Evolutionary conservation across 1,140 invertebrate genomes (phyloP).

Genomic region (Chironomus striatipennis): DNA sequence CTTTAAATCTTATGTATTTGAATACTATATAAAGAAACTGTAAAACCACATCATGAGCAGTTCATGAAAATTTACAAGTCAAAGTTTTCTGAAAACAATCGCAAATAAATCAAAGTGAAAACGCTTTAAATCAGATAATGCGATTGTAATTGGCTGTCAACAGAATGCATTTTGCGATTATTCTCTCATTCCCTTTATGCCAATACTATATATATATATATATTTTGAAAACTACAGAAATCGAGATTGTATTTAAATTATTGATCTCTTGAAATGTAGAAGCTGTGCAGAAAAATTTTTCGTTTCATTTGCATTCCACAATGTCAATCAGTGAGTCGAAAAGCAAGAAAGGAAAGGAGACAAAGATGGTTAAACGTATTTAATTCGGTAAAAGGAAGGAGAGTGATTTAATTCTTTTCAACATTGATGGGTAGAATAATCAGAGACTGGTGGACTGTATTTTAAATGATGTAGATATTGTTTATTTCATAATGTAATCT

Average conservation of each 20-base stretch:
- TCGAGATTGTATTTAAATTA: slow-evolving; percentile 21
- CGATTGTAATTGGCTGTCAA: slow-evolving; percentile 23
- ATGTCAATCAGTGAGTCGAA: slow-evolving; percentile 5
- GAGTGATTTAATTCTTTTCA: too few relatives aligned
- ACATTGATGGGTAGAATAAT: too few relatives aligned
- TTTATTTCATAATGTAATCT: too few relatives aligned
- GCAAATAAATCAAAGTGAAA: slow-evolving; percentile 20
- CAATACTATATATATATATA: background rate
- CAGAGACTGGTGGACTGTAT: too few relatives aligned
- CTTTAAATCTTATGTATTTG: too few relatives aligned
- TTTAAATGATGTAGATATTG: too few relatives aligned
- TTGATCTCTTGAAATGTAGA: background rate
- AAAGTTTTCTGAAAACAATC: slow-evolving; percentile 15
- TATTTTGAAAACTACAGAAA: background rate
- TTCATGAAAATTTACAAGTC: slow-evolving; percentile 1
- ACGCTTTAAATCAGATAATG: slow-evolving; percentile 20
- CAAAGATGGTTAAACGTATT: too few relatives aligned
- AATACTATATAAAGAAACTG: background rate
- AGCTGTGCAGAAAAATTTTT: background rate
- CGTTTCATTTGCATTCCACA: slow-evolving; percentile 10
- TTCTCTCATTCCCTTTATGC: background rate
- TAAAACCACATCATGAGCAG: background rate
- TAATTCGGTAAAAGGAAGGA: too few relatives aligned
- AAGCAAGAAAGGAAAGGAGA: background rate
- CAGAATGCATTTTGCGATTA: slow-evolving; percentile 19